phyloP scores from a whole-genome alignment of 2,888 invertebrate genomes.

The Hedya salicella region DNA sequence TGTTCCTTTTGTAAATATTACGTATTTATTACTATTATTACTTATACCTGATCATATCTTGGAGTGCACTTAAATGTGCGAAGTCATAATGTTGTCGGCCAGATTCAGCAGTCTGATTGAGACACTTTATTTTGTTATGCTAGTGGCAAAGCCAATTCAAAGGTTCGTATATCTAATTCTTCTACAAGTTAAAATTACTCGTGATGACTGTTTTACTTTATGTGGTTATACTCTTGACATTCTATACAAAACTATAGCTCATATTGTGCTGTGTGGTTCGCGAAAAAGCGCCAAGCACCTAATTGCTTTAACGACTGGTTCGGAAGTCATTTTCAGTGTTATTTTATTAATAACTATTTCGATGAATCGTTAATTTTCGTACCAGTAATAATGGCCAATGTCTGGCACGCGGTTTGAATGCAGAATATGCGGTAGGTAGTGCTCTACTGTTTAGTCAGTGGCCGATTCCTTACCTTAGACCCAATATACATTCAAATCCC shows the following conservation, averaged over 20 bases:
- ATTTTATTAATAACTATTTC: background rate
- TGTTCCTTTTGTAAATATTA: slow-evolving; percentile 44
- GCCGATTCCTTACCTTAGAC: too few species aligned
- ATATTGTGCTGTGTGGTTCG: background rate
- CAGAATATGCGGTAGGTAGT: too few species aligned
- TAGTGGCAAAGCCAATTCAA: slow-evolving; percentile 41
- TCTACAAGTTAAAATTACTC: slow-evolving; percentile 1
- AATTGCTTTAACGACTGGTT: too few species aligned
- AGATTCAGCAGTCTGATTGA: slow-evolving; percentile 13
- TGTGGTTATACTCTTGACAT: slow-evolving; percentile 3
- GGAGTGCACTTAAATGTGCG: slow-evolving; percentile 36
- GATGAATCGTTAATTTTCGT: too few species aligned
- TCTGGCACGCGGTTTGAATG: too few species aligned
- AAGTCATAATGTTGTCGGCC: slow-evolving; percentile 21
- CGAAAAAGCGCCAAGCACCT: too few species aligned
- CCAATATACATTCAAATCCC: background rate
- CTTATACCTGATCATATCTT: slow-evolving; percentile 43
- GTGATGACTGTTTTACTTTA: slow-evolving; percentile 22
- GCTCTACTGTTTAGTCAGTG: too few species aligned
- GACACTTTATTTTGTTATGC: slow-evolving; percentile 13
- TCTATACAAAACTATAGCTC: slow-evolving; percentile 18
- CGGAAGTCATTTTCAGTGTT: background rate
- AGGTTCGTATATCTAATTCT: slow-evolving; percentile 28
- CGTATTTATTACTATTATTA: slow-evolving; percentile 38
- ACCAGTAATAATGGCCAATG: too few species aligned